Conservation (phyloP, 2,888 invertebrate species). For the Drosophila peninsularis region DNA sequence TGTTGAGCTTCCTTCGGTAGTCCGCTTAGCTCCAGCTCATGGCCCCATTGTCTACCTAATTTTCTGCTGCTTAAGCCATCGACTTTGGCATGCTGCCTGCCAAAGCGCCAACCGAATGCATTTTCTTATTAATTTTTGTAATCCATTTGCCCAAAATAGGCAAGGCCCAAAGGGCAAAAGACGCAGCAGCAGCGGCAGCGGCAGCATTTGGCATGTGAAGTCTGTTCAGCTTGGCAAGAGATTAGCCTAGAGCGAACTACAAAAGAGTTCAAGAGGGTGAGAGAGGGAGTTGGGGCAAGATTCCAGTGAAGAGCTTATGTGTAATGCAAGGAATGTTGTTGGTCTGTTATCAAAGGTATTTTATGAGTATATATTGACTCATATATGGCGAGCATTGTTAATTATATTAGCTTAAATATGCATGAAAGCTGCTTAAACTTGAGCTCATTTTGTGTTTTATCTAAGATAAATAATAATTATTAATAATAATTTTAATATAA, state of each 20-base stretch:
- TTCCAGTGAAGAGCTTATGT: conserved; percentile 6
- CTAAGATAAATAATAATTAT: too few relatives aligned
- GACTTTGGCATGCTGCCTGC: conserved; percentile 45
- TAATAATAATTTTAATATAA: too few relatives aligned
- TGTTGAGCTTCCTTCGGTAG: conserved; percentile 13
- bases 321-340: conserved; percentile 4
- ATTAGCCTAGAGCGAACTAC: conserved; percentile 28
- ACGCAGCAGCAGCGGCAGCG: conserved; percentile 8
- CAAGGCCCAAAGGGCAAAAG: conserved; percentile 34
- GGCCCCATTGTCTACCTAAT: conserved; percentile 75
- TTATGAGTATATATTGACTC: background rate
- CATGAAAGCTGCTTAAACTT: background rate
- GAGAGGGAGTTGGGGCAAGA: background rate
- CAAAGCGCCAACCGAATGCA: conserved; percentile 43
- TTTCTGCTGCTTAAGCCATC: conserved; percentile 59
- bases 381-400: background rate
- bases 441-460: too few relatives aligned
- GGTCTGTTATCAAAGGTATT: background rate
- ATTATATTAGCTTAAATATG: background rate
- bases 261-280: background rate
- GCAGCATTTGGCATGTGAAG: conserved; percentile 26
- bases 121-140: conserved; percentile 68
- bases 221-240: conserved; percentile 6
- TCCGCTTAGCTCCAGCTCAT: conserved; percentile 13
- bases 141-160: conserved; percentile 59